A percentile compares a stretch with the other conserved stretches of the same genome.
Evolutionary conservation across 2,797 vertebrate genomes (phyloP).

Genomic region (Urocyon cinereoargenteus): DNA sequence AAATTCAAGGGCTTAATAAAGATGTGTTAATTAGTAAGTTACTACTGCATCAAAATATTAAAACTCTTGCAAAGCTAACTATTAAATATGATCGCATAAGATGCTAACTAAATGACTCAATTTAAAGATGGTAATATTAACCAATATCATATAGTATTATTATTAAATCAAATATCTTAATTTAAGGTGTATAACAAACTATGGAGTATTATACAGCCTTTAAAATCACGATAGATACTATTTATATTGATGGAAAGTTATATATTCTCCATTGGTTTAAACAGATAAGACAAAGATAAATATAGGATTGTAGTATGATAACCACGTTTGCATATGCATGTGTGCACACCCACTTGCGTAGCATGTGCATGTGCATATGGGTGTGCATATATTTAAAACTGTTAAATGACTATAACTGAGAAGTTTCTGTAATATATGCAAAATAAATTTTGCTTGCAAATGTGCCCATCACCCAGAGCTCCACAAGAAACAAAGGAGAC

Average conservation of each 20-base stretch:
- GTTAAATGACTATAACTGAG: not conserved
- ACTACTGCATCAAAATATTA: not conserved
- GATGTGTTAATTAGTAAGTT: not conserved
- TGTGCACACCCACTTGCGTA: rapidly evolving
- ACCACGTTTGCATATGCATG: not conserved
- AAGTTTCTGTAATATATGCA: not conserved
- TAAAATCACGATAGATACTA: not conserved
- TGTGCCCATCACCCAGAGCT: not conserved
- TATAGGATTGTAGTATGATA: not conserved
- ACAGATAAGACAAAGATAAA: not conserved
- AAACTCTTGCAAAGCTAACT: not conserved
- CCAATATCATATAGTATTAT: not conserved
- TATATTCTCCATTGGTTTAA: not conserved
- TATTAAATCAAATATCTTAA: not conserved
- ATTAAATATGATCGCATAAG: not conserved
- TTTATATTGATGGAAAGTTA: not conserved
- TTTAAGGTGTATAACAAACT: not conserved
- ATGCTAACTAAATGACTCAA: not conserved
- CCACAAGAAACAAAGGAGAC: not conserved
- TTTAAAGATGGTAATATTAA: constrained; percentile 6
- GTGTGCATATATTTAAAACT: not conserved
- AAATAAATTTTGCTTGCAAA: not conserved
- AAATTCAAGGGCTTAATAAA: not conserved
- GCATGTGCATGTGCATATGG: not conserved
- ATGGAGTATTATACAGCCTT: not conserved